phyloP scores from a whole-genome alignment of 2,113 vertebrate genomes.

The Cichladusa arquata region DNA sequence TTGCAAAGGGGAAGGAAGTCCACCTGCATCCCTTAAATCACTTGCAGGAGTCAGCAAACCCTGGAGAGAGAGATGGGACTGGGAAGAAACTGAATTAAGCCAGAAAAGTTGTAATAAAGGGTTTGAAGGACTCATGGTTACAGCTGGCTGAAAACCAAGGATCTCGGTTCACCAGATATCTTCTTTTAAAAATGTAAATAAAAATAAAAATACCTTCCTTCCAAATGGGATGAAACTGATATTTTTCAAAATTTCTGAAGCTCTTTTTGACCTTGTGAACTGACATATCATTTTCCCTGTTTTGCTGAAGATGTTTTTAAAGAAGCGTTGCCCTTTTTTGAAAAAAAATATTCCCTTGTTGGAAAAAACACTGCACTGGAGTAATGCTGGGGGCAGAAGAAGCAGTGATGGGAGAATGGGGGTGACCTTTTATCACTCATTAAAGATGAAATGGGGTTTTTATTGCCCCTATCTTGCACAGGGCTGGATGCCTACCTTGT shows the following conservation, averaged over 20 bases:
- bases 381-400: background rate
- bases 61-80: background rate
- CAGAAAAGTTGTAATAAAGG: background rate
- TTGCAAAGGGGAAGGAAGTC: background rate
- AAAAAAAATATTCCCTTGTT: background rate
- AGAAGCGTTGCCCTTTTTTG: background rate
- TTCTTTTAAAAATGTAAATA: background rate
- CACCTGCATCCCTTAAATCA: background rate
- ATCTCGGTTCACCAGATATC: background rate
- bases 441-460: background rate
- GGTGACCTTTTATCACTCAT: background rate
- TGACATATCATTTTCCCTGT: background rate
- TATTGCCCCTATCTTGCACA: background rate
- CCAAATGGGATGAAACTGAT: background rate
- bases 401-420: background rate
- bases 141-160: background rate
- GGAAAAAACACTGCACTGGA: background rate
- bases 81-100: background rate
- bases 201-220: slow-evolving; percentile 2
- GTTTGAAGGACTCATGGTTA: background rate
- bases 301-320: background rate
- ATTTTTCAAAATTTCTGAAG: background rate
- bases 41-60: background rate
- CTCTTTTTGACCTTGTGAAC: background rate
- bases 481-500: accelerated